Evolutionary conservation across 2,113 vertebrate genomes (phyloP), one percentile per base, ranked within the genome.

Genomic region (Numida meleagris): DNA sequence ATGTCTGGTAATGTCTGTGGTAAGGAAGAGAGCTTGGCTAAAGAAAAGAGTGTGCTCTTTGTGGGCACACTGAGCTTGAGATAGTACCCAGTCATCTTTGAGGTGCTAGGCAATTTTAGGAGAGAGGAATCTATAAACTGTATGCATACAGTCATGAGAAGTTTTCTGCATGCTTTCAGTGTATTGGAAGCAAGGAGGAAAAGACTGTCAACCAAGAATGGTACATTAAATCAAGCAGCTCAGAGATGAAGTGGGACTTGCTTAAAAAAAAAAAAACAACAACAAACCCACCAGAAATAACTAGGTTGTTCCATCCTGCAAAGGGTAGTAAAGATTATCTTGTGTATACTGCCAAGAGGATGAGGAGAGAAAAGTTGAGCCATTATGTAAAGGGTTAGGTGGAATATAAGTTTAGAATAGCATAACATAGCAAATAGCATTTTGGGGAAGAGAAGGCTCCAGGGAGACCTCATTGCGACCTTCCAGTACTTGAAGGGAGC

Each of bases 81-180:
- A 19, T 70, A 27, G 46, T 50, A 50, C n/a, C 24, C 46, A 50
- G 45, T 36, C n/a, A 25, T 36, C n/a, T 50, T 6, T 36, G 46
- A 70, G n/a, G 11, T 70, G 45, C n/a, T 34, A 34, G 24, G 34
- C 42, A 33, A 7, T 33, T 33, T 25, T 45, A 27, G 5, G 62
- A 42, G 25, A 12, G 42, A 65, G 19, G 33, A 66, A 33, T 21
- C 14, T 13, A 24, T 16, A 15, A 66, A 53, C 29, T 14, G 19
- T 13, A 42, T 67, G 16, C 12, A 3, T 59, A 33, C 0, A 0
- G 31, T 88, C 66, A 72, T n/a, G 21, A 4, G 15, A 82, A 59
- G 10, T 61, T 73, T 73, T 67, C 40, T 53, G 24, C 2, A 0
- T 76, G 8, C 43, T 59, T 27, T 12, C 10, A 25, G 9, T 87